Base-by-base conservation (phyloP, 1,140 invertebrate genomes). In the Tetramorium alpestre region DNA sequence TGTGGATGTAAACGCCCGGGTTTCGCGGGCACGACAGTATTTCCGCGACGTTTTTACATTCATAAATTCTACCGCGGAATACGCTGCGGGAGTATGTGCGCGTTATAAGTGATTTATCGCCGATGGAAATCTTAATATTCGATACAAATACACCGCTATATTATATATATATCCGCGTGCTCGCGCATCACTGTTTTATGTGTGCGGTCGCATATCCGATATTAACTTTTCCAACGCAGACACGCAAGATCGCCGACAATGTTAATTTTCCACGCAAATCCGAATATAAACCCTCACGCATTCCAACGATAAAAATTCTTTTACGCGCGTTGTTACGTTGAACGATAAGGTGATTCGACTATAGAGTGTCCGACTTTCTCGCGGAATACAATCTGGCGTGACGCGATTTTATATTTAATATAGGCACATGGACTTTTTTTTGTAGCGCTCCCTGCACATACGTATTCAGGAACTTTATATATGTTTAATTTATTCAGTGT, bases 101-200 rank as follows among this genome's bases (percentile, higher is more conserved):
- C 67, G 22, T 73, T 82, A 60, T 60, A 60, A 73, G 80, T 84
- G 80, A 75, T 84, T 84, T 75, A 84, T 84, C 69, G 56, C 5
- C 69, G 80, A 84, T 84, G 54, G 44, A 49, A 60, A 84, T 75
- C 80, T 84, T 84, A 60, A 84, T 73, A 60, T 60, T 62, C 80
- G 80, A 76, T 85, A 85, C 60, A 49, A 56, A 28, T 82, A 33
- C 33, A 69, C 4, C 16, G 22, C 41, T 33, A 33, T 33, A 33
- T 33, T 33, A 4, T 33, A 33, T 33, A 4, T 33, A 33, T 4
- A 33, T 33, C 33, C 22, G 7, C 18, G n/a, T n/a, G 44, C 11
- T 25, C 38, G 44, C 7, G 25, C 5, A 16, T 70, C 33, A 33
- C 33, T 33, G 3, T 33, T 33, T 33, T 33, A 33, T 33, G 33